phyloP scores from a whole-genome alignment of 2,888 invertebrate species.

The Beris morrisii region DNA sequence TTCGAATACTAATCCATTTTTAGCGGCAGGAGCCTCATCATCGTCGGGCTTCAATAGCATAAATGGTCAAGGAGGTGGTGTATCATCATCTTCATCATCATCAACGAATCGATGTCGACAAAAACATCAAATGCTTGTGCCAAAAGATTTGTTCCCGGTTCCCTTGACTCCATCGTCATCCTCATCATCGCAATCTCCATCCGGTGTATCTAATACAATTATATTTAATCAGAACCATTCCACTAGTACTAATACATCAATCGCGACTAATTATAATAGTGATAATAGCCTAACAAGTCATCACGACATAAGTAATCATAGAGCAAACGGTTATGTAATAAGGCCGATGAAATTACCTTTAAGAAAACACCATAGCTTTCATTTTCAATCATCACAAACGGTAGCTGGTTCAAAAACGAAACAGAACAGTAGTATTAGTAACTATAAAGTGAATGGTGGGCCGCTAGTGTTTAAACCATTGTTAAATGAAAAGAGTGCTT shows the following conservation, averaged over 20 bases:
- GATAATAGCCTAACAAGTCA: conserved; percentile 33
- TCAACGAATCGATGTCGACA: conserved; percentile 43
- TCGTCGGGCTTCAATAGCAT: conserved; percentile 38
- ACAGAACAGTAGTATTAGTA: conserved; percentile 6
- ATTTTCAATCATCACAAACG: conserved; percentile 54
- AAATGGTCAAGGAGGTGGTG: conserved; percentile 38
- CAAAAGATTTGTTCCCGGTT: conserved; percentile 40
- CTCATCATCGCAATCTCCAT: conserved; percentile 23
- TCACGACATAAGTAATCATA: conserved; percentile 19
- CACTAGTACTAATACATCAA: conserved; percentile 5
- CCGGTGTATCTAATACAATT: conserved; percentile 11
- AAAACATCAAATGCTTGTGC: conserved; percentile 46
- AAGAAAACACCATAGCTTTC: conserved; percentile 56
- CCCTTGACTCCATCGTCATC: conserved; percentile 42
- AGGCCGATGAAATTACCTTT: conserved; percentile 52
- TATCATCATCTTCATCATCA: conserved; percentile 37
- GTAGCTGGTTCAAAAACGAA: conserved; percentile 46
- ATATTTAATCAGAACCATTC: neutral
- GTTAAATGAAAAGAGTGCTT: conserved; percentile 51
- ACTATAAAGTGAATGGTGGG: conserved; percentile 42
- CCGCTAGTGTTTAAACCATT: conserved; percentile 50
- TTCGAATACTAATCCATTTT: conserved; percentile 51
- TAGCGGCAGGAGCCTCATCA: conserved; percentile 48
- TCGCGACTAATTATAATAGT: conserved; percentile 33
- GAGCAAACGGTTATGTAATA: conserved; percentile 41